These are phyloP conservation scores for Oligia strigilis DNA, from an alignment of 2,888 invertebrate genomes.

Conservation along the genomic window DNA sequence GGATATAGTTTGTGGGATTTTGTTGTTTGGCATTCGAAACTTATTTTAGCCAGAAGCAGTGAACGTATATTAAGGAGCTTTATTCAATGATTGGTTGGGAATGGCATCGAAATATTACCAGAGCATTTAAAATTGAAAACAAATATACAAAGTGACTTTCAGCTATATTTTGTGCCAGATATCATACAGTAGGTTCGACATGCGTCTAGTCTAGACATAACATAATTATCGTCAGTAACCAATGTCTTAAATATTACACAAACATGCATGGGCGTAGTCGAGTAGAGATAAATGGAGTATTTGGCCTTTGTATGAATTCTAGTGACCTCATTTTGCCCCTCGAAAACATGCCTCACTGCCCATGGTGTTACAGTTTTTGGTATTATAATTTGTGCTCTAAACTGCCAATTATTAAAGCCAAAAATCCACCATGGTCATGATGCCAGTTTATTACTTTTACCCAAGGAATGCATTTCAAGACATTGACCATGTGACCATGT, in stretches of 20 bases:
- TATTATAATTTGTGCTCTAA: neutral
- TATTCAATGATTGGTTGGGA: too few species aligned
- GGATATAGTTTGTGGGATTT: neutral
- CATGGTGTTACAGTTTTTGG: slow-evolving; percentile 2
- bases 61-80: neutral
- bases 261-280: slow-evolving; percentile 18
- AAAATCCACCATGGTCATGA: neutral
- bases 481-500: neutral
- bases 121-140: neutral
- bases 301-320: slow-evolving; percentile 24
- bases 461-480: neutral
- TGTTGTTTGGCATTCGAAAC: neutral
- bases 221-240: neutral
- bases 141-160: slow-evolving; percentile 7
- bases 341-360: slow-evolving; percentile 6
- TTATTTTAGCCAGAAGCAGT: neutral
- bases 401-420: neutral
- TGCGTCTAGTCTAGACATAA: slow-evolving; percentile 35
- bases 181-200: slow-evolving; percentile 41
- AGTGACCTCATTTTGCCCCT: slow-evolving; percentile 24
- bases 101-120: neutral
- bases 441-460: neutral
- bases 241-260: slow-evolving; percentile 36
- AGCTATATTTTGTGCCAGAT: slow-evolving; percentile 23
- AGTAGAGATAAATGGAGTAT: slow-evolving; percentile 31